Conservation (phyloP, 2,888 invertebrate species). For the Andrena trimmerana region DNA sequence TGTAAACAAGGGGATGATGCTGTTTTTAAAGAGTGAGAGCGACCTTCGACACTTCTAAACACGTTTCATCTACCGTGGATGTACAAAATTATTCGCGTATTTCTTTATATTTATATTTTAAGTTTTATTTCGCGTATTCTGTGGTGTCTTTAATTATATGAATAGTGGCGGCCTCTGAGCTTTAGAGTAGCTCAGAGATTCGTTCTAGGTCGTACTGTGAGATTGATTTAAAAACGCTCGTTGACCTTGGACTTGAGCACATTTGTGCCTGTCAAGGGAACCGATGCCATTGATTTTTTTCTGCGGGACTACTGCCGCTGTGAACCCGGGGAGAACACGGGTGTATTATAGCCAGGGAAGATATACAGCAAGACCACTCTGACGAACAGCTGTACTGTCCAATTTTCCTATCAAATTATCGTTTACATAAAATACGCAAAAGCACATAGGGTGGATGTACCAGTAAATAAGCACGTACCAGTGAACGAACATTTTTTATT, state of each 20-base stretch:
- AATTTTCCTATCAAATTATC: not conserved
- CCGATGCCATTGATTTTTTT: slow-evolving; percentile 72
- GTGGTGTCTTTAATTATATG: no score
- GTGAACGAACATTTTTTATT: no score
- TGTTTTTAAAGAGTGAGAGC: no score
- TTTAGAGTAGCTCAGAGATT: not conserved
- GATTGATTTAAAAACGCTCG: slow-evolving; percentile 58
- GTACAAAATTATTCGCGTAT: no score
- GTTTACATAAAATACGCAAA: not conserved
- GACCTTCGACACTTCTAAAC: not conserved
- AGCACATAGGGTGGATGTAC: no score
- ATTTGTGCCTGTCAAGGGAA: slow-evolving; percentile 69
- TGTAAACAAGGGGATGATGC: not conserved
- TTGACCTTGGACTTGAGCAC: slow-evolving; percentile 67
- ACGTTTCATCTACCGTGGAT: not conserved
- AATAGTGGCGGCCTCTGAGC: no score
- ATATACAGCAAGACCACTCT: not conserved
- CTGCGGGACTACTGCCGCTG: slow-evolving; percentile 28
- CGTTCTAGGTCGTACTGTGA: not conserved
- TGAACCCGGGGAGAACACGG: slow-evolving; percentile 12
- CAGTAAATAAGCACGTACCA: no score
- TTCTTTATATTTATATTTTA: no score
- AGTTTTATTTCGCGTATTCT: no score
- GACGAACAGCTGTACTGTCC: not conserved
- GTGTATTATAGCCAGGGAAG: slow-evolving; percentile 7